Evolutionary conservation across 1,140 invertebrate genomes (phyloP), one percentile per base, ranked within the genome.

Genomic region (Pollicipes pollicipes): DNA sequence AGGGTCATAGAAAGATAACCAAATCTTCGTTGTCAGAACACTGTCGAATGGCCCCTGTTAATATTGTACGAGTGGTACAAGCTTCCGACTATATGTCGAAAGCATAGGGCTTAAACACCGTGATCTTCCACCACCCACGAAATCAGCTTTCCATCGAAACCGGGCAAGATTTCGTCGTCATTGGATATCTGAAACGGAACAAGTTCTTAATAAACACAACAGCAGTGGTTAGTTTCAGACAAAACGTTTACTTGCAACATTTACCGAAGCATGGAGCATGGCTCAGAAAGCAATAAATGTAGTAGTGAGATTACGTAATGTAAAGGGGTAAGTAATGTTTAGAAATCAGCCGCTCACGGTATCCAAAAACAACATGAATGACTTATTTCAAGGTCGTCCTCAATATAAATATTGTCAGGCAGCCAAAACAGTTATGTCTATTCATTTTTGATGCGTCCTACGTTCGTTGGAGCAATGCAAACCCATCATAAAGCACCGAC

Each of bases 81-180:
- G 32, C 32, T 35, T 4, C 4, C 32, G 32, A 16, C 16, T 4
- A 35, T 35, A 16, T 35, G 16, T 35, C 4, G 16, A 6, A 4
- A 6, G 32, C 16, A 35, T 6, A 16, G 32, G 16, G 32, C 4
- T 16, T 35, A 35, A 6, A 16, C 32, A 6, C 32, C 32, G 32
- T 35, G 32, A 26, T 78, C 77, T 72, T 79, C 78, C 75, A 82
- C 81, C 30, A 83, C 77, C 83, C 83, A 83, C 10, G 80, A 81
- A 10, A 83, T 80, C 64, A 83, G 82, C 73, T 83, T 83, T 10
- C 81, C 81, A 72, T 83, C 82, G 76, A 80, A 82, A 13, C 82
- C 82, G 68, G 82, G 82, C 26, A 83, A 74, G 30, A 82, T 78
- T 71, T 78, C 79, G 32, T 81, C 80, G 74, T 83, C 82, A 73